Percentiles rank a stretch among this genome's conserved stretches.
Evolutionary conservation across 2,888 invertebrate genomes (phyloP).

Genomic region (Perizoma affinitatum): DNA sequence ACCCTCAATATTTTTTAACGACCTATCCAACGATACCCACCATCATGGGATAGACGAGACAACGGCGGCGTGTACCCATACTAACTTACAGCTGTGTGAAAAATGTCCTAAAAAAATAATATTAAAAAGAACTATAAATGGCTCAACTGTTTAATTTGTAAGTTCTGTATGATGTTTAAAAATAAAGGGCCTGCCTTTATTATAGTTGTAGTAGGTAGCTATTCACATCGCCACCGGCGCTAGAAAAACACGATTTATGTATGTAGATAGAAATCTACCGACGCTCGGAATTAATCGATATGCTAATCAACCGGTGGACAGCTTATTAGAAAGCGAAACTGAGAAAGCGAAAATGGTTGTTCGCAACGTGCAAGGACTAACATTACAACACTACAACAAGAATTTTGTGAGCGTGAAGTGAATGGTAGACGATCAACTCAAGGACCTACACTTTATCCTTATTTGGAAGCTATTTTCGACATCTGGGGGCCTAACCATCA

Average conservation of each 20-base stretch:
- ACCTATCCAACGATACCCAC: too few species aligned
- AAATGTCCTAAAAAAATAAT: too few species aligned
- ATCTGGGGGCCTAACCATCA: too few species aligned
- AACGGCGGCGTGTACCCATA: too few species aligned
- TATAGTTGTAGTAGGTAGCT: background rate
- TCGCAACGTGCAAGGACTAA: background rate
- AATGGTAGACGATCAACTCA: constrained; percentile 4
- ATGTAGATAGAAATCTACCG: background rate
- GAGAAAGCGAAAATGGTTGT: constrained; percentile 43
- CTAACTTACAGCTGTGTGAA: too few species aligned
- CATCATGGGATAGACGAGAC: too few species aligned
- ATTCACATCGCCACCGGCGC: background rate
- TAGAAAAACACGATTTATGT: background rate
- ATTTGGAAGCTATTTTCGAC: too few species aligned
- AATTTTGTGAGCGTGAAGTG: constrained; percentile 5
- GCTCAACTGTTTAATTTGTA: too few species aligned
- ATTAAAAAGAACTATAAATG: too few species aligned
- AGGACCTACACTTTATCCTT: too few species aligned
- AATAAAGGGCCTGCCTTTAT: background rate
- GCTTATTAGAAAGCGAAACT: constrained; percentile 47
- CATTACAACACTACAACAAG: background rate
- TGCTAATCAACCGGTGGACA: constrained; percentile 1
- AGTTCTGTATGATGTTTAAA: too few species aligned
- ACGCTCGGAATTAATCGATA: background rate
- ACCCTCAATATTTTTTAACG: too few species aligned